These are phyloP conservation scores for Eulemur albifrons DNA, from an alignment of 2,797 vertebrate species.

Conservation along the genomic window DNA sequence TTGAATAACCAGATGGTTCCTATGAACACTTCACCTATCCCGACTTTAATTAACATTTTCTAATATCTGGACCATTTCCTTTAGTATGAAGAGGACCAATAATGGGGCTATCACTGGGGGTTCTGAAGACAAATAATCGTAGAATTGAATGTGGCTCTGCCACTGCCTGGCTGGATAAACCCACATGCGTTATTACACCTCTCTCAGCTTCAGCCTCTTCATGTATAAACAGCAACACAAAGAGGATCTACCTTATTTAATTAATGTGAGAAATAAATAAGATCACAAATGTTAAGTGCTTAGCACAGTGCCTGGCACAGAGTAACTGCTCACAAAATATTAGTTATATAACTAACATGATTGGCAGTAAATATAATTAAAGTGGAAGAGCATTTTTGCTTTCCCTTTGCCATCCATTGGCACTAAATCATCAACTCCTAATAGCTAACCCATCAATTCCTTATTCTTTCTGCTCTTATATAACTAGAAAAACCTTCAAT, in stretches of 20 bases:
- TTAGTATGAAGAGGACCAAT: not conserved
- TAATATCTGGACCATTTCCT: not conserved
- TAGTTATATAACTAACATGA: not conserved
- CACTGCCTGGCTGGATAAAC: not conserved
- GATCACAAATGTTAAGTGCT: not conserved
- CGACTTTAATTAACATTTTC: not conserved
- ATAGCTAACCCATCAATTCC: not conserved
- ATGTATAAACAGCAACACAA: not conserved
- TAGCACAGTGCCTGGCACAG: not conserved
- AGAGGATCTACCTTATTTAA: not conserved
- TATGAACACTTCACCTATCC: not conserved
- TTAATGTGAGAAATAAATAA: not conserved
- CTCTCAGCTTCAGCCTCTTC: not conserved
- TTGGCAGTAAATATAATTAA: not conserved
- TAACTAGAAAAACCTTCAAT: not conserved
- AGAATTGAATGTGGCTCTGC: not conserved
- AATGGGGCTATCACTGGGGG: accelerated
- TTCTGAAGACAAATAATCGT: not conserved
- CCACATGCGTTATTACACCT: not conserved
- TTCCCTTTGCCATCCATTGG: not conserved
- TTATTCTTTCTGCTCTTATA: not conserved
- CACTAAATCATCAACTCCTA: not conserved
- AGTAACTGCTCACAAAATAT: not conserved
- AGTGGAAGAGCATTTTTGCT: not conserved
- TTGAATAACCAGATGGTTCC: not conserved